phyloP scores from a whole-genome alignment of 2,888 invertebrate species.

The Trissonchulus latispiculum region DNA sequence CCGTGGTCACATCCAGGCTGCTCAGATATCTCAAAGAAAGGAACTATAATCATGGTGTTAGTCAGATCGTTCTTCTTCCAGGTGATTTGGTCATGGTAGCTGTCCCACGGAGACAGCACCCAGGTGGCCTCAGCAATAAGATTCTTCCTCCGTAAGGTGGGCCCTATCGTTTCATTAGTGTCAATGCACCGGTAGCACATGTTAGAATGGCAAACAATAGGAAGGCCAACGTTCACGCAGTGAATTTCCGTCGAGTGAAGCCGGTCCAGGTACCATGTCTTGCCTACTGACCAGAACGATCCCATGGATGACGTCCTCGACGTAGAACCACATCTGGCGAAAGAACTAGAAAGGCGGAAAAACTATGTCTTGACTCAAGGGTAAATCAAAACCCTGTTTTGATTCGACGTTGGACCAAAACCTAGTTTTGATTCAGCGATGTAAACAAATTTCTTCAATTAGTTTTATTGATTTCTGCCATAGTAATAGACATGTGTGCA shows the following conservation, averaged over 20 bases:
- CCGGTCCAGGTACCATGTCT: background rate
- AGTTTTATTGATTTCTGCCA: no score
- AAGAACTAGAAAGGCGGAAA: background rate
- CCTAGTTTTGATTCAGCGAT: no score
- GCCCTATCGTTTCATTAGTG: background rate
- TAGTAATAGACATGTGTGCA: no score
- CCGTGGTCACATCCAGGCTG: background rate
- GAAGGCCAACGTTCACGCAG: background rate
- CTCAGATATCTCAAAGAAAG: background rate
- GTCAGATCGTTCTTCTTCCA: background rate
- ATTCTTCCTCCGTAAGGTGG: background rate
- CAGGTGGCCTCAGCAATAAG: no score
- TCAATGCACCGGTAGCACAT: background rate
- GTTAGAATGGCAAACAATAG: background rate
- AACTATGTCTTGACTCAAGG: no score
- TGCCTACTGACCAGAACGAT: background rate
- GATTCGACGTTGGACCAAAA: no score
- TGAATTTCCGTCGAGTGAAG: background rate
- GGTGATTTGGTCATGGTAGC: background rate
- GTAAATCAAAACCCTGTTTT: no score
- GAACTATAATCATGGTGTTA: background rate
- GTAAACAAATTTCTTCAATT: no score
- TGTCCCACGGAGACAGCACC: no score
- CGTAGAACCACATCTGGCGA: background rate
- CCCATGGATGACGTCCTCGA: background rate